Conservation (phyloP, 2,888 invertebrate species). For the Melanargia galathea region DNA sequence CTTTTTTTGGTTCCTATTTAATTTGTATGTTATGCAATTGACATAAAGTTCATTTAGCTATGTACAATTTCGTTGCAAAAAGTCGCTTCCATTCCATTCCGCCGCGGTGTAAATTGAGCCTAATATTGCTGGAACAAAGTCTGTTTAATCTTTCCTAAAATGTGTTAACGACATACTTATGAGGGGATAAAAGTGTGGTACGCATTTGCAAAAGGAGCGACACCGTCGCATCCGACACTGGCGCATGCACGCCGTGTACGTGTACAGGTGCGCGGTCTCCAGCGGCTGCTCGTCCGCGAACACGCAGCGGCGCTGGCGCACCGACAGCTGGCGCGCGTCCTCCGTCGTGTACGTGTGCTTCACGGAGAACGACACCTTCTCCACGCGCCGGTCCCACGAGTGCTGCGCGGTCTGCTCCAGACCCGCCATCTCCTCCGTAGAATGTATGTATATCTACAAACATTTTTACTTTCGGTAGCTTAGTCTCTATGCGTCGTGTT, state of each 20-base stretch:
- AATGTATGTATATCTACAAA: constrained; percentile 83
- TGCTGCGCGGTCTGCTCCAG: constrained; percentile 87
- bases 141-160: too few species aligned
- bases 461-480: neutral
- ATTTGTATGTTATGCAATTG: too few species aligned
- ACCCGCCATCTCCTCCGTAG: constrained; percentile 87
- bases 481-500: too few species aligned
- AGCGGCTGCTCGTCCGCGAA: constrained; percentile 86
- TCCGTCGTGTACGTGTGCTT: constrained; percentile 90
- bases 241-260: constrained; percentile 88
- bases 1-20: too few species aligned
- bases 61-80: too few species aligned
- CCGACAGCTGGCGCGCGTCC: constrained; percentile 86
- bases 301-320: constrained; percentile 87
- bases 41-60: too few species aligned
- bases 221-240: constrained; percentile 87
- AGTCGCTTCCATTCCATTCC: too few species aligned
- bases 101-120: too few species aligned
- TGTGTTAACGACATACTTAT: constrained; percentile 78
- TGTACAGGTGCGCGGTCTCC: constrained; percentile 83
- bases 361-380: constrained; percentile 85
- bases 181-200: constrained; percentile 87
- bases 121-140: too few species aligned
- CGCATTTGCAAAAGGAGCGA: constrained; percentile 85
- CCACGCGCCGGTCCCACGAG: constrained; percentile 84